Evolutionary conservation across 2,888 invertebrate species (phyloP), one percentile per base, ranked within the genome.

Genomic region (Melieria crassipennis): DNA sequence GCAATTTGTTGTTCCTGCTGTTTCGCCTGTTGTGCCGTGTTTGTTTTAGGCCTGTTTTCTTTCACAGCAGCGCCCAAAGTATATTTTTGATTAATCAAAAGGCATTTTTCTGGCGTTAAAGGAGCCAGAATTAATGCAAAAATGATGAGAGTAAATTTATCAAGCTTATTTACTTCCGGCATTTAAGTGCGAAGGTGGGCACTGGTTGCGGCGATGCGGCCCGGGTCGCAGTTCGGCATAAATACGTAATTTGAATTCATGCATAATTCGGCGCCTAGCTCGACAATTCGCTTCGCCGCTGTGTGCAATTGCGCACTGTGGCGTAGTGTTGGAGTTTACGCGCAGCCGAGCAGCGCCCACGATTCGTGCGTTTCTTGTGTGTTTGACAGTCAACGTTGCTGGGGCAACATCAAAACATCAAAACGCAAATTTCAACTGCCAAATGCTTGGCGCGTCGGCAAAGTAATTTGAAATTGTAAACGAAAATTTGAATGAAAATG

Each of bases 71-170:
- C 13, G 30, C 30, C 30, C 11, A 61, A 61, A 47, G 70, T 61
- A 65, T 60, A 65, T 70, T 70, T 75, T 78, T 78, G 78, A 78
- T 77, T 78, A 76, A 78, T 78, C 76, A 76, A 75, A 75, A 74
- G 69, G 75, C 62, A 76, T 76, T 71, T 78, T 76, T 73, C 62
- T 69, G 73, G 77, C 77, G 80, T 80, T 81, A 80, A 83, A 80
- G 79, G 78, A 82, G 80, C 79, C 79, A 75, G 80, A 84, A 83
- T 83, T 85, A 84, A 84, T 84, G 81, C 81, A 81, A 81, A 82
- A 82, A 84, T 84, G 83, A 83, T 83, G 81, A 83, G 81, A 81
- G 81, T 81, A 82, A 84, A 84, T 84, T 83, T 83, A 84, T 84
- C 83, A 82, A 81, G 70, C 70, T 70, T 70, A 70, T 70, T 70